Evolutionary conservation across 2,113 vertebrate genomes (phyloP), one percentile per base, ranked within the genome.

Genomic region (Morone saxatilis): DNA sequence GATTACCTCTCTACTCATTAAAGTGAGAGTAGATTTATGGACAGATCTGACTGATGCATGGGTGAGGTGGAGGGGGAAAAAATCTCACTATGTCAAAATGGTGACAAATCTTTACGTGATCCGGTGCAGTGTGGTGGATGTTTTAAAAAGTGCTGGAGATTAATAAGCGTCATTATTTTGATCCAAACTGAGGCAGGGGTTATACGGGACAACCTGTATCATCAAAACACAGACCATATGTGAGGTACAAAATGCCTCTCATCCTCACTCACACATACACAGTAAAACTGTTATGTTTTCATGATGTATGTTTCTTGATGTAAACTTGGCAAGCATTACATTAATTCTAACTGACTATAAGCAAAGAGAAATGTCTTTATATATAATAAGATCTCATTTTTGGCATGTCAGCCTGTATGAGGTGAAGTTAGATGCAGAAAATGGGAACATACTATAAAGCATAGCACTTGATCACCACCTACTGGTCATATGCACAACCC

Each of bases 1-100:
- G 88, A 93, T 92, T 92, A 92, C 71, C 81, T 88, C 86, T 90
- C 75, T 68, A 7, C 88, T 86, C 83, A 90, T 90, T 93, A 91
- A 88, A 81, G 73, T 41, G 57, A 82, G 83, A 83, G 81, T 25
- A 78, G 84, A 91, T 88, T 86, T 86, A 89, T 87, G 63, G 74
- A 83, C 79, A 69, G 80, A 76, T 74, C 76, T 56, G 71, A 87
- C 62, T 84, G 86, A 86, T 77, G 83, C 48, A 83, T 77, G 56
- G 9, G 61, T 22, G 48, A 75, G 22, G 45, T 11, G 16, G 19
- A 25, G 25, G 25, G 11, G 40, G 2, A 5, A 53, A 10, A 36
- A 36, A 48, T 60, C 57, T 57, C 70, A 73, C 72, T 51, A n/a
- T 40, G 51, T 84, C 71, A 66, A 19, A 7, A 47, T 10, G 51